These are phyloP conservation scores for Fragum fragum DNA, from an alignment of 2,888 invertebrate genomes.

Conservation along the genomic window DNA sequence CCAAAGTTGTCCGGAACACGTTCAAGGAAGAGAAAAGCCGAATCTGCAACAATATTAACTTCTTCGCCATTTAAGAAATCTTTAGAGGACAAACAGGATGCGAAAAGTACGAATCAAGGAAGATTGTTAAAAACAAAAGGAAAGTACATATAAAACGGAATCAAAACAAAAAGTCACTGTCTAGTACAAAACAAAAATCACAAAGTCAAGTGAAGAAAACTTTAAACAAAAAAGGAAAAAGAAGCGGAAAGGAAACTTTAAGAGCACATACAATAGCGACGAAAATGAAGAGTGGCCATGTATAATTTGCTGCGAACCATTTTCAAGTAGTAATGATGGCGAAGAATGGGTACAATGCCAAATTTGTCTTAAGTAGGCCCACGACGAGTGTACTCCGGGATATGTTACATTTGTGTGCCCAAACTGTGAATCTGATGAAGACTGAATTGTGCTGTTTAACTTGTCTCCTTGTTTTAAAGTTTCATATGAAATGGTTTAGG, in stretches of 20 bases:
- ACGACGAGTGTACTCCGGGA: constrained; percentile 14
- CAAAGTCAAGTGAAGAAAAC: neutral
- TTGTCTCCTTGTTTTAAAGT: too few species aligned
- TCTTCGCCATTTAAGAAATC: constrained; percentile 6
- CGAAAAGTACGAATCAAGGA: neutral
- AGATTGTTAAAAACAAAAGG: constrained; percentile 8
- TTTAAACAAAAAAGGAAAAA: neutral
- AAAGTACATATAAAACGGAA: constrained; percentile 4
- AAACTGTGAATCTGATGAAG: constrained; percentile 24
- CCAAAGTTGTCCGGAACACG: constrained; percentile 25
- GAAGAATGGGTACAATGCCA: constrained; percentile 24
- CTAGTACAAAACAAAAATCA: constrained; percentile 4
- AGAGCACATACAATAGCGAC: constrained; percentile 13
- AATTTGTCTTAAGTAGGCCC: constrained; percentile 12
- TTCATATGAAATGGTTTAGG: too few species aligned
- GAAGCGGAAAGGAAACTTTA: neutral
- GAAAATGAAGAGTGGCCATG: constrained; percentile 28
- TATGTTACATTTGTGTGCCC: constrained; percentile 19
- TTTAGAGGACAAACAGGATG: constrained; percentile 21
- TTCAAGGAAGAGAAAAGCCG: constrained; percentile 19
- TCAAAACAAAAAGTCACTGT: constrained; percentile 21
- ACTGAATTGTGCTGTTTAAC: too few species aligned
- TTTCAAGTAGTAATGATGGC: neutral
- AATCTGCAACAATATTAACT: constrained; percentile 25
- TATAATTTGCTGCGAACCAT: constrained; percentile 27